Base-by-base conservation (phyloP, 2,113 vertebrate genomes). In the Thamnaconus septentrionalis region DNA sequence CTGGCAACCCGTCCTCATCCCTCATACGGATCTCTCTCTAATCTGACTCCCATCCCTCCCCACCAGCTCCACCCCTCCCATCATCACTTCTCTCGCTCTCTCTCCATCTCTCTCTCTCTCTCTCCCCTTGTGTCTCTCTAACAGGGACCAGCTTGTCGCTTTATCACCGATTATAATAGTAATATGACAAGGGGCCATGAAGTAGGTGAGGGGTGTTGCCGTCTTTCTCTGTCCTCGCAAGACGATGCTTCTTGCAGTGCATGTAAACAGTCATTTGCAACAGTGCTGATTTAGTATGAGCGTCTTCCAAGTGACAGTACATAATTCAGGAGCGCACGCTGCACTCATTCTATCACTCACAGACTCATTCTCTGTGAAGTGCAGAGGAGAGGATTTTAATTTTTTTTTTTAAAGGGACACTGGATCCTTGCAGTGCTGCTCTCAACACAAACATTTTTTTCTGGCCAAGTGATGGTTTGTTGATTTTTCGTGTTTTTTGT, bases 261-360 rank as follows among this genome's bases (percentile, higher is more conserved):
- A 60, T 53, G 50, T 73, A 71, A 70, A 67, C 44, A 66, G 39
- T 61, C 39, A 41, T 70, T 61, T 60, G 54, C 57, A 52, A 54
- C 40, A 8, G 7, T 54, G 55, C 44, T 53, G 45, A 80, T 66
- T 67, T 64, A 7, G 51, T 73, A 40, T 80, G 65, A 61, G 59
- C 61, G 53, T 75, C 46, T 69, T 81, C 58, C 49, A 71, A 69
- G 61, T 75, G 68, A 71, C 75, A n/a, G 71, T 74, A 48, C 78
- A 80, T 81, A 43, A 85, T 89, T 83, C 56, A 81, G 47, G 3
- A 66, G 55, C 58, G 41, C 57, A 50, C 57, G 59, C n/a, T 72
- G 87, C 56, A 79, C 89, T 86, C 76, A 81, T 90, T 89, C 84
- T 84, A 78, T 84, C 85, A 81, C 45, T 86, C 68, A 72, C 55